Base-by-base conservation (phyloP, 1,140 invertebrate genomes). In the Antheraea pernyi region DNA sequence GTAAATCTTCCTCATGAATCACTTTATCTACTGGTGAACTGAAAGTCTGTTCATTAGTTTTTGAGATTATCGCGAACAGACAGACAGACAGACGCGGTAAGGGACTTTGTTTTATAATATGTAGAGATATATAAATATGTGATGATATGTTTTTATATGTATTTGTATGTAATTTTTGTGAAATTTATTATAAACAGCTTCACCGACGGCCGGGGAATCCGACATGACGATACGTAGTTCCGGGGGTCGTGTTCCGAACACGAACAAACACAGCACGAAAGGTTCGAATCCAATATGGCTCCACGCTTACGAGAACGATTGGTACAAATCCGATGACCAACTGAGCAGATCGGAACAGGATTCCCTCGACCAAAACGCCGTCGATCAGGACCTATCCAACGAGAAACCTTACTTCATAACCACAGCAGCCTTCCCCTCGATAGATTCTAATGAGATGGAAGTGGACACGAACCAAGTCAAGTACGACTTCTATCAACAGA, bases 281-380 rank as follows among this genome's bases (percentile, higher is more conserved):
- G 98, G 98, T 42, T 98, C 97, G 9, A 99, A 99, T 93, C 98
- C 98, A 0, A 98, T 99, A 77, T 99, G 98, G 98, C 95, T 98
- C 89, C 97, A 97, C 79, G 97, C 97, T 8, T 98, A 98, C 82
- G 97, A 98, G 89, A 98, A 98, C 87, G 97, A 98, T 84, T 98
- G 97, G 97, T 98, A 97, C 84, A 98, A 98, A 91, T 96, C 95
- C 70, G 96, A 97, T 71, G 96, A 96, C 19, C 96, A 93, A 91
- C 70, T 88, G 22, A 91, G 89, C 67, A 87, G 93, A 69, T 97
- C 96, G 0, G 96, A 97, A 69, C 94, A 96, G 30, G 97, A 98
- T 89, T 98, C 97, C 0, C 89, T 98, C 46, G 97, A 98, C 78
- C 97, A 98, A 80, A 98, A 98, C 88, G 96, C 96, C 0, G 93